phyloP scores from a whole-genome alignment of 2,888 invertebrate species.

The Aspidiotus rigidus region DNA sequence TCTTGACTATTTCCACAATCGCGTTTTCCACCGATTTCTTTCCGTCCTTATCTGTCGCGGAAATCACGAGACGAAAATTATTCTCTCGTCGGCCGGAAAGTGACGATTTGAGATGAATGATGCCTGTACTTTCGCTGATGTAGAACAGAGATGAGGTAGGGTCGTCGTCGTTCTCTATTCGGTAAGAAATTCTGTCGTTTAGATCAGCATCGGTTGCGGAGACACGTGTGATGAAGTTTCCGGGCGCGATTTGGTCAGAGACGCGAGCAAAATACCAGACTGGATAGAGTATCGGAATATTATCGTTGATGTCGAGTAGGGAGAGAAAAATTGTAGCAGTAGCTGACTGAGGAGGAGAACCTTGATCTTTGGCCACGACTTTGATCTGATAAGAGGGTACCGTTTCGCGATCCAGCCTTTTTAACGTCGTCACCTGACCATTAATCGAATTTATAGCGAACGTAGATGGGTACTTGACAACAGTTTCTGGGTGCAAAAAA shows the following conservation, averaged over 20 bases:
- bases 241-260: constrained; percentile 56
- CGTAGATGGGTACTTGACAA: constrained; percentile 70
- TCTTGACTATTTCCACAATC: constrained; percentile 67
- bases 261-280: constrained; percentile 71
- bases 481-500: constrained; percentile 64
- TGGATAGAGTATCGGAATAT: constrained; percentile 85
- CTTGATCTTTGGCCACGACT: constrained; percentile 84
- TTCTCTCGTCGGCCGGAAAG: constrained; percentile 54
- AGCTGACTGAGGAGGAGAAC: constrained; percentile 78
- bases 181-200: constrained; percentile 13
- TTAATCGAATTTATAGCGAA: constrained; percentile 74
- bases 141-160: constrained; percentile 55
- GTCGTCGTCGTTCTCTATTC: constrained; percentile 43
- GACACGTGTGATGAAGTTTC: constrained; percentile 61
- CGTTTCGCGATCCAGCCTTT: constrained; percentile 71
- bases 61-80: constrained; percentile 62
- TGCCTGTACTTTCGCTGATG: constrained; percentile 68
- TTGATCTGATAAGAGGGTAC: constrained; percentile 68
- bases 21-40: constrained; percentile 64
- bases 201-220: constrained; percentile 63
- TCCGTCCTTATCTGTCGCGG: constrained; percentile 73
- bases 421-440: constrained; percentile 70
- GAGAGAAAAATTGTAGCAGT: constrained; percentile 74
- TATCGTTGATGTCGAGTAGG: constrained; percentile 84
- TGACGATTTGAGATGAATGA: constrained; percentile 58